phyloP scores from a whole-genome alignment of 64 coral and sea anemone species.

The Cladopsammia gracilis region DNA sequence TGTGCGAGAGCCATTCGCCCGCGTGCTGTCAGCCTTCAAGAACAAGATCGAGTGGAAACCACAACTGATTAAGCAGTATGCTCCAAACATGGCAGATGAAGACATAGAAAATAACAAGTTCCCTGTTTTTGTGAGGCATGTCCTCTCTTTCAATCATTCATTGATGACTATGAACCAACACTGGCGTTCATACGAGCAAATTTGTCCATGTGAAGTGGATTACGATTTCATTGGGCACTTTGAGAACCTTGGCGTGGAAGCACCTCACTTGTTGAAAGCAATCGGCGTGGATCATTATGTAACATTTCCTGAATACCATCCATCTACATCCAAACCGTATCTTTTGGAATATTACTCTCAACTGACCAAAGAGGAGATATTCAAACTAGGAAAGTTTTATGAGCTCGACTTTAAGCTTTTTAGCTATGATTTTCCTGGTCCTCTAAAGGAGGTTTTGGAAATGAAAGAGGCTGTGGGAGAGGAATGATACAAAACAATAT shows the following conservation, averaged over 20 bases:
- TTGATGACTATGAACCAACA: not conserved
- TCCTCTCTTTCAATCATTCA: not conserved
- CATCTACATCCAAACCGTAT: not conserved
- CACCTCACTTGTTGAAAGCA: not conserved
- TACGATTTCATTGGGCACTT: conserved; percentile 56
- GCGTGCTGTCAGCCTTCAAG: not conserved
- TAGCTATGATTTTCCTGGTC: not conserved
- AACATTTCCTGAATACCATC: conserved; percentile 12
- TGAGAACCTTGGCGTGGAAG: conserved; percentile 7
- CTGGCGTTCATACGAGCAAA: conserved; percentile 37
- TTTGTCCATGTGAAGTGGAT: conserved; percentile 36
- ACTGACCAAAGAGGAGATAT: conserved; percentile 20
- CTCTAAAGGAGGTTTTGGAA: not conserved
- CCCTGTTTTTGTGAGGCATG: not conserved
- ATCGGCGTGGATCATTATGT: conserved; percentile 11
- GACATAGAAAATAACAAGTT: not conserved
- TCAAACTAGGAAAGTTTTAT: not conserved
- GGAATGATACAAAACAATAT: no score
- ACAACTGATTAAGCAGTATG: not conserved
- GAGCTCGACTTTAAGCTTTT: conserved; percentile 36
- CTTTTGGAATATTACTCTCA: conserved; percentile 16
- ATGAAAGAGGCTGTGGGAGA: not conserved
- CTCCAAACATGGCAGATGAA: not conserved
- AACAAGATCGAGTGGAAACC: not conserved
- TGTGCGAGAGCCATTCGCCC: conserved; percentile 2